These are phyloP conservation scores for Syngnathus floridae DNA, from an alignment of 2,113 vertebrate genomes.

Conservation along the genomic window DNA sequence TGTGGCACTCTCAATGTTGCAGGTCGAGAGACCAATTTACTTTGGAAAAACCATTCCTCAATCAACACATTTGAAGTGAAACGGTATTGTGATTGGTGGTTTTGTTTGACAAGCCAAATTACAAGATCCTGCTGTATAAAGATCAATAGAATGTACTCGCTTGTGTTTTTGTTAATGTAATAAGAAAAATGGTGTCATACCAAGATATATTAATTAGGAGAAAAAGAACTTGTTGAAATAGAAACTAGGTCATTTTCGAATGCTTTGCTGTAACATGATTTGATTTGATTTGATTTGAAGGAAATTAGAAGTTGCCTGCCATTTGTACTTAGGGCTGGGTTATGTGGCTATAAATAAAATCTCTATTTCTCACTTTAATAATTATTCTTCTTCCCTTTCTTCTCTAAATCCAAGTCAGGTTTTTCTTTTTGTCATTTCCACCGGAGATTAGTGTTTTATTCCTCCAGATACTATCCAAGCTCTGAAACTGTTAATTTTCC, in stretches of 20 bases:
- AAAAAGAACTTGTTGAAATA: not conserved
- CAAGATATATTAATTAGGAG: not conserved
- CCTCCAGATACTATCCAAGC: too few relatives aligned
- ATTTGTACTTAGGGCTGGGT: not conserved
- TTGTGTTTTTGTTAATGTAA: not conserved
- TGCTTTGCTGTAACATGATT: not conserved
- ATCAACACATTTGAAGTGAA: not conserved
- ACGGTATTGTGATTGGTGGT: not conserved
- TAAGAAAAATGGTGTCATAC: not conserved
- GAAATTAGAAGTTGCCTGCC: not conserved
- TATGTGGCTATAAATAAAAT: not conserved
- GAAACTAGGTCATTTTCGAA: not conserved
- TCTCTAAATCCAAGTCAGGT: not conserved
- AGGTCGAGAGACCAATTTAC: not conserved
- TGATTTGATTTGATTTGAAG: not conserved
- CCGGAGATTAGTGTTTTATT: too few relatives aligned
- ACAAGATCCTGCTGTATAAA: not conserved
- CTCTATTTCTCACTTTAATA: not conserved
- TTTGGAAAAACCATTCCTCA: not conserved
- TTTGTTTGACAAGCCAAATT: not conserved
- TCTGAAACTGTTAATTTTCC: too few relatives aligned
- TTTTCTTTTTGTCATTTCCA: not conserved
- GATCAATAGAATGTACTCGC: not conserved
- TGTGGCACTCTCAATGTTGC: not conserved
- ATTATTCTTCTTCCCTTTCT: not conserved